These are phyloP conservation scores for Dryobates pubescens DNA, from an alignment of 2,797 vertebrate genomes.

Conservation along the genomic window DNA sequence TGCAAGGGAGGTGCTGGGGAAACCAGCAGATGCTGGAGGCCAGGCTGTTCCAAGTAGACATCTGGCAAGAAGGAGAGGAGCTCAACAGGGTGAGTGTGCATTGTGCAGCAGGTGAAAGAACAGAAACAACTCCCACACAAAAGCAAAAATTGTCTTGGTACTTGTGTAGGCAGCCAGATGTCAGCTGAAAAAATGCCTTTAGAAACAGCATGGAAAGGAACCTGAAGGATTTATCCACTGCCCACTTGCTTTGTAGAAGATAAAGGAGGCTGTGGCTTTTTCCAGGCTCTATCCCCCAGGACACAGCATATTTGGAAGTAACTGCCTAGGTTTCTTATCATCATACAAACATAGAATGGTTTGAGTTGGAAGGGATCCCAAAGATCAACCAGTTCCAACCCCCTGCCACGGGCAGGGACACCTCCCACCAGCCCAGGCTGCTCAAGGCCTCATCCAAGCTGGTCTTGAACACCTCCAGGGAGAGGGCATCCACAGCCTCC, in stretches of 20 bases:
- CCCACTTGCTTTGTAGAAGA: not conserved
- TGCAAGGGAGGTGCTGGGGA: not conserved
- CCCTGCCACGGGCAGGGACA: too few species aligned
- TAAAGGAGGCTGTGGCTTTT: not conserved
- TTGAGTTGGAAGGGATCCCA: too few species aligned
- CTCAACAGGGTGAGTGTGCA: not conserved
- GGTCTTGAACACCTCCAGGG: too few species aligned
- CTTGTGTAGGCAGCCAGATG: not conserved
- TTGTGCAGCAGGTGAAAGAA: not conserved
- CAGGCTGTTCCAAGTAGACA: not conserved
- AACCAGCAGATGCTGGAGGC: not conserved
- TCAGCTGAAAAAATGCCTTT: not conserved
- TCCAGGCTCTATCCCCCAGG: not conserved
- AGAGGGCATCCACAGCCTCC: too few species aligned
- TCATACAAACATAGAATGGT: too few species aligned
- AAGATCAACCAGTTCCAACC: too few species aligned
- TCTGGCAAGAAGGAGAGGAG: not conserved
- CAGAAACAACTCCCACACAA: not conserved
- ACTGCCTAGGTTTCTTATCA: not conserved
- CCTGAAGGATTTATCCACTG: not conserved
- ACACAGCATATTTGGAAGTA: accelerated
- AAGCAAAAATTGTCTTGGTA: not conserved
- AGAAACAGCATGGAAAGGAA: not conserved
- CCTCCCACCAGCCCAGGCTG: too few species aligned
- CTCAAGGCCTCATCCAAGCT: too few species aligned